Conservation (phyloP, 1,140 invertebrate species). For the Heliconius hewitsoni region DNA sequence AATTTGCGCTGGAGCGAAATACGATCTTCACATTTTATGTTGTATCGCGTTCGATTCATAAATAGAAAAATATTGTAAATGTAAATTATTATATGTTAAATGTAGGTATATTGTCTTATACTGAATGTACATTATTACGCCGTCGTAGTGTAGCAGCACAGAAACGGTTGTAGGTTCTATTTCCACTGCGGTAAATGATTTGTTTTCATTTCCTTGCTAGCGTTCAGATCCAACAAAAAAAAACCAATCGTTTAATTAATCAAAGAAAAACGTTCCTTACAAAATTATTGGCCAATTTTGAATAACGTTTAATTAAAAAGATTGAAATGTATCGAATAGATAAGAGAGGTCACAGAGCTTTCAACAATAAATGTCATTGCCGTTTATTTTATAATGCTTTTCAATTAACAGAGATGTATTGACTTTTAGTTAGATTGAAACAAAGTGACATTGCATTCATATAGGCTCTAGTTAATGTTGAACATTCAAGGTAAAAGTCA, state of each 20-base stretch:
- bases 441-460: not conserved
- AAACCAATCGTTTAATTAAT: too few relatives aligned
- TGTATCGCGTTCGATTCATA: too few relatives aligned
- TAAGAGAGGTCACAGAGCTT: not conserved
- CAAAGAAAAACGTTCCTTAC: not conserved
- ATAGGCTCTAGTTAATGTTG: too few relatives aligned
- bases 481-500: too few relatives aligned
- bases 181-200: too few relatives aligned
- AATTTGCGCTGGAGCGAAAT: not conserved
- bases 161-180: too few relatives aligned
- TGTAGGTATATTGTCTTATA: not conserved
- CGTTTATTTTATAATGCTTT: not conserved
- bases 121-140: not conserved
- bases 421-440: not conserved
- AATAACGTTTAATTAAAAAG: not conserved
- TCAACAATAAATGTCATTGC: slow-evolving; percentile 9
- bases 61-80: too few relatives aligned
- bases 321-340: not conserved
- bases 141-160: too few relatives aligned
- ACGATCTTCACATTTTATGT: not conserved
- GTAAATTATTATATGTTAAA: too few relatives aligned
- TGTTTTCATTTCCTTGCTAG: too few relatives aligned
- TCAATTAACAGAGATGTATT: not conserved
- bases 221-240: too few relatives aligned
- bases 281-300: not conserved